These are phyloP conservation scores for Drosophila suzukii DNA, from an alignment of 1,140 invertebrate genomes.

Conservation along the genomic window DNA sequence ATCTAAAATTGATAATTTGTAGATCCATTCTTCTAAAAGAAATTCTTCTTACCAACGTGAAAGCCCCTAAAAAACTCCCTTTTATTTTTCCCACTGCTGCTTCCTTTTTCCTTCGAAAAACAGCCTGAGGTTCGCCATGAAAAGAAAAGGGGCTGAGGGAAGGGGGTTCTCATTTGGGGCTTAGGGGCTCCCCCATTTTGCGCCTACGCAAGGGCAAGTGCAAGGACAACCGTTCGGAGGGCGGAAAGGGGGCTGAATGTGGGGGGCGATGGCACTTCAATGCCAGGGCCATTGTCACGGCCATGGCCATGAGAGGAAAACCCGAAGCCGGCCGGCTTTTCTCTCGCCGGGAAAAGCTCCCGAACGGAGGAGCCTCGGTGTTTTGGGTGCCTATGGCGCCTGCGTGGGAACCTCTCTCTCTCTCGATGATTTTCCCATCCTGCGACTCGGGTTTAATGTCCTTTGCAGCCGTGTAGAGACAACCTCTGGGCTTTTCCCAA, in stretches of 20 bases:
- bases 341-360: conserved; percentile 52
- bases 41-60: too few species aligned
- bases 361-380: conserved; percentile 22
- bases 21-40: too few species aligned
- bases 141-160: conserved; percentile 30
- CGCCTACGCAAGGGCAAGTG: conserved; percentile 79
- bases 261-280: conserved; percentile 43
- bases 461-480: conserved; percentile 76
- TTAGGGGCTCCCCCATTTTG: conserved; percentile 6
- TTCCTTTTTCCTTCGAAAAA: conserved; percentile 27
- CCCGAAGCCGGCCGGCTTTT: conserved; percentile 49
- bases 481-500: conserved; percentile 28
- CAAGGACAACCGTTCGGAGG: conserved; percentile 55
- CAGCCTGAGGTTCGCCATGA: conserved; percentile 18
- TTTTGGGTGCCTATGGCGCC: conserved; percentile 36
- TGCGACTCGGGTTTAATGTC: conserved; percentile 72
- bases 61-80: background rate
- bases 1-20: too few species aligned
- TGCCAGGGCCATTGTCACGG: conserved; percentile 78
- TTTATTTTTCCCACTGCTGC: background rate
- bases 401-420: conserved; percentile 39
- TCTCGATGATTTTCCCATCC: background rate
- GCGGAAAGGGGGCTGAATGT: background rate
- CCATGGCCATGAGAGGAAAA: conserved; percentile 68
- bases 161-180: background rate